These are phyloP conservation scores for Thereva nobilitata DNA, from an alignment of 2,888 invertebrate species.

Conservation along the genomic window DNA sequence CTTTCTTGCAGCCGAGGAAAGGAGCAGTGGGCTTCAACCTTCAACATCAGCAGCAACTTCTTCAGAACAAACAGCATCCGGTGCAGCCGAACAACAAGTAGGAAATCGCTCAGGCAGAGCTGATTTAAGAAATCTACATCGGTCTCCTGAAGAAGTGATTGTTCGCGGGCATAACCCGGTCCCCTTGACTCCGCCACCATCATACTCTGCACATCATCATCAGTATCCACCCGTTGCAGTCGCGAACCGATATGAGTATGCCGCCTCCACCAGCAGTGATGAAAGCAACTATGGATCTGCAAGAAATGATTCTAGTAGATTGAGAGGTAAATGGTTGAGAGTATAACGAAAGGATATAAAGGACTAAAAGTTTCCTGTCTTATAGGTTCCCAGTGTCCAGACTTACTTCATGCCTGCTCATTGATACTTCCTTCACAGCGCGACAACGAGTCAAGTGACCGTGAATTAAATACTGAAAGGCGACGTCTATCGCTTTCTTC, in stretches of 20 bases:
- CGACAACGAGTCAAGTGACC: conserved; percentile 49
- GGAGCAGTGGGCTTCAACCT: not conserved
- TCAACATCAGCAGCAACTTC: conserved; percentile 9
- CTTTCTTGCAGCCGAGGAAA: conserved; percentile 21
- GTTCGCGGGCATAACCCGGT: conserved; percentile 4
- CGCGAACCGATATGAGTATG: conserved; percentile 28
- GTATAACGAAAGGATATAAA: not conserved
- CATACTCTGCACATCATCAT: conserved; percentile 47
- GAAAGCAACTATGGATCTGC: conserved; percentile 14
- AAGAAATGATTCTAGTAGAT: conserved; percentile 19
- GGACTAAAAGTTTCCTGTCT: no score
- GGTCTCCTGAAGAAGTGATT: not conserved
- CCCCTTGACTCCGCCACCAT: conserved; percentile 53
- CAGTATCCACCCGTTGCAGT: conserved; percentile 6
- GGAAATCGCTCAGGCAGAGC: not conserved
- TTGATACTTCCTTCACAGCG: conserved; percentile 51
- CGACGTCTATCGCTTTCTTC: conserved; percentile 43
- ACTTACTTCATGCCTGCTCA: conserved; percentile 55
- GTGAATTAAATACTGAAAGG: not conserved
- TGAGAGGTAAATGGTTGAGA: not conserved
- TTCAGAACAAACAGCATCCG: conserved; percentile 14
- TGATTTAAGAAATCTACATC: conserved; percentile 5
- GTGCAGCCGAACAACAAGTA: not conserved
- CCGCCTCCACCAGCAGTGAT: conserved; percentile 21
- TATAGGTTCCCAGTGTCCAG: conserved; percentile 55